These are phyloP conservation scores for Gobiocypris rarus DNA, from an alignment of 2,113 vertebrate genomes.

Conservation along the genomic window DNA sequence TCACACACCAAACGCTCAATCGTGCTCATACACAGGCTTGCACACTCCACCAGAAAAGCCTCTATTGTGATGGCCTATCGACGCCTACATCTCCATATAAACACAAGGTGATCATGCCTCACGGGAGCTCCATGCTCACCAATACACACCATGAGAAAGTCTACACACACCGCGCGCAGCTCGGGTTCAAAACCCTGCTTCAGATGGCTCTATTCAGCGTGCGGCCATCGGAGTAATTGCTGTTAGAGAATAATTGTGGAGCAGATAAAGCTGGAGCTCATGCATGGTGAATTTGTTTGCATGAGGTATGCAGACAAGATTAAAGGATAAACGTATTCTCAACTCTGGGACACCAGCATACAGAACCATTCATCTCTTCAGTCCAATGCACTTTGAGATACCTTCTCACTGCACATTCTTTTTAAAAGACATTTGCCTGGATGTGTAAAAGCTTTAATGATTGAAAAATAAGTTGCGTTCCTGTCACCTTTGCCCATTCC, in stretches of 20 bases:
- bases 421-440: conserved; percentile 51
- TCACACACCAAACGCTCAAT: conserved; percentile 48
- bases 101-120: conserved; percentile 47
- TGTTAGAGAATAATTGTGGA: conserved; percentile 29
- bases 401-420: background rate
- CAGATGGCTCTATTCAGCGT: conserved; percentile 53
- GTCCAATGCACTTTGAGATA: background rate
- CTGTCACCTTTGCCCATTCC: background rate
- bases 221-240: conserved; percentile 41
- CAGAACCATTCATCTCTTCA: conserved; percentile 55
- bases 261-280: conserved; percentile 45
- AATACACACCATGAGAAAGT: conserved; percentile 48
- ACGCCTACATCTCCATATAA: conserved; percentile 50
- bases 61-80: conserved; percentile 45
- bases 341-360: conserved; percentile 47
- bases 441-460: background rate
- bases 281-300: conserved; percentile 24
- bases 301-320: conserved; percentile 31
- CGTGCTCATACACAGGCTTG: conserved; percentile 44
- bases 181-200: conserved; percentile 34
- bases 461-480: conserved; percentile 9
- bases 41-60: conserved; percentile 54
- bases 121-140: background rate
- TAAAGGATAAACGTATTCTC: conserved; percentile 17
- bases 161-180: conserved; percentile 2